These are phyloP conservation scores for Linyphia triangularis DNA, from an alignment of 2,888 invertebrate species.

Conservation along the genomic window DNA sequence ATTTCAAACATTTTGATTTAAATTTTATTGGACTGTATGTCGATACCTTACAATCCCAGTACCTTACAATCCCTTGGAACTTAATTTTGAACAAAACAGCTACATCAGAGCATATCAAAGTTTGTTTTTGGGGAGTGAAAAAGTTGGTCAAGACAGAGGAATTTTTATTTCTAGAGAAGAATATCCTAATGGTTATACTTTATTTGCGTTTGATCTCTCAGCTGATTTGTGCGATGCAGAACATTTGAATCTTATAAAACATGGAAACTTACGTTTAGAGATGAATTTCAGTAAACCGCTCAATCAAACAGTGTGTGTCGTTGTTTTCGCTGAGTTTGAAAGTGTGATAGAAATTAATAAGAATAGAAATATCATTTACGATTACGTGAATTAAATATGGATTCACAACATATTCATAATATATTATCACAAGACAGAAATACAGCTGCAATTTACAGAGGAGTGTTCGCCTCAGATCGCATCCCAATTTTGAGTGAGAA, in stretches of 20 bases:
- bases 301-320: no score
- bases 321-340: no score
- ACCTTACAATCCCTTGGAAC: constrained; percentile 29
- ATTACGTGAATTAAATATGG: no score
- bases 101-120: constrained; percentile 76
- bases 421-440: no score
- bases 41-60: constrained; percentile 23
- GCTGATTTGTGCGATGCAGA: constrained; percentile 29
- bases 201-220: constrained; percentile 38
- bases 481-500: no score
- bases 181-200: background rate
- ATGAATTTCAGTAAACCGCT: no score
- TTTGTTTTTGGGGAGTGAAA: constrained; percentile 56
- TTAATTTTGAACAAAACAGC: constrained; percentile 21
- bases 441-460: no score
- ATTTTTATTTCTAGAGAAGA: constrained; percentile 20
- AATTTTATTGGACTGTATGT: constrained; percentile 39
- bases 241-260: constrained; percentile 1
- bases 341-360: no score
- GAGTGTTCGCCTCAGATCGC: no score
- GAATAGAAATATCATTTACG: no score
- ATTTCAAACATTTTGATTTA: constrained; percentile 11
- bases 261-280: no score
- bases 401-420: no score
- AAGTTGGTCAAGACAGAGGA: constrained; percentile 23